These are phyloP conservation scores for Stegodyphus dumicola DNA, from an alignment of 1,140 invertebrate species.

Conservation along the genomic window DNA sequence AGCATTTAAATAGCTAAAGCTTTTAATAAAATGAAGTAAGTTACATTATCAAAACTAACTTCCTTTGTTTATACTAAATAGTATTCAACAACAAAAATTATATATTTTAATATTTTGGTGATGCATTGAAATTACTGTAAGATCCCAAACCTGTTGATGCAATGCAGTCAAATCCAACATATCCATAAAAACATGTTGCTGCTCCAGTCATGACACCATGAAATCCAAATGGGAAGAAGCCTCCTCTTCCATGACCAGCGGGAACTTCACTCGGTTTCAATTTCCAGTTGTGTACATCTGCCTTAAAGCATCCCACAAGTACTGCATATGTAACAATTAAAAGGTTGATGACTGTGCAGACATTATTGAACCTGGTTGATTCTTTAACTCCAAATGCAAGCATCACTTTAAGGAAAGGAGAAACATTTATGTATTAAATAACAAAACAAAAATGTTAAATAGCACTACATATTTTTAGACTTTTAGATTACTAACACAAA, in stretches of 20 bases:
- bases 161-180: conserved; percentile 89
- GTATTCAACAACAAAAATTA: too few relatives aligned
- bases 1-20: too few relatives aligned
- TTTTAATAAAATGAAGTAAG: too few relatives aligned
- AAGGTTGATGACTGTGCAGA: conserved; percentile 89
- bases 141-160: conserved; percentile 77
- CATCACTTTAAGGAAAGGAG: conserved; percentile 70
- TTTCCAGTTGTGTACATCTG: conserved; percentile 77
- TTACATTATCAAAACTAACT: too few relatives aligned
- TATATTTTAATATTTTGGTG: too few relatives aligned
- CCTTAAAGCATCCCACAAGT: conserved; percentile 83
- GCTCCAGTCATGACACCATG: conserved; percentile 79
- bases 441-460: not conserved
- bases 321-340: conserved; percentile 85
- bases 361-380: conserved; percentile 88
- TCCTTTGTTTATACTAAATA: too few relatives aligned
- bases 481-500: not conserved
- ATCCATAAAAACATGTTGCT: conserved; percentile 89
- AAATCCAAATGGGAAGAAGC: conserved; percentile 86
- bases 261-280: conserved; percentile 44
- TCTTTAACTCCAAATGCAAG: conserved; percentile 87
- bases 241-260: conserved; percentile 70
- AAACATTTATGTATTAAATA: not conserved
- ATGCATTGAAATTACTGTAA: too few relatives aligned
- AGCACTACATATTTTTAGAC: not conserved